Evolutionary conservation across 2,888 invertebrate species (phyloP).

Genomic region (Hedya salicella): DNA sequence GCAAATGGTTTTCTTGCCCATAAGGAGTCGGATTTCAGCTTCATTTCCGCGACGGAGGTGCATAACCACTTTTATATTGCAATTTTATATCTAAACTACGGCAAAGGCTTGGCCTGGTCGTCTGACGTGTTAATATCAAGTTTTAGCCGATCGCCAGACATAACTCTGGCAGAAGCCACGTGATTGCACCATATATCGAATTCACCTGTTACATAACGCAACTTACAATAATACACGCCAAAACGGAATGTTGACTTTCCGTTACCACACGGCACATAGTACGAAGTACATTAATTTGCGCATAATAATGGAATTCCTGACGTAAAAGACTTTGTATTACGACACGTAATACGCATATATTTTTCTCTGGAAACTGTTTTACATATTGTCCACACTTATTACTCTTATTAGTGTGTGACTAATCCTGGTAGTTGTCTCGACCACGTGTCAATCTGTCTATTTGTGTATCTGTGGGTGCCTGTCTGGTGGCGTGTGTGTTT

Average conservation of each 20-base stretch:
- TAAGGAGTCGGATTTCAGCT: slow-evolving; percentile 14
- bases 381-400: slow-evolving; percentile 13
- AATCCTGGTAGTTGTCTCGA: slow-evolving; percentile 6
- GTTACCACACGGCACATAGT: slow-evolving; percentile 4
- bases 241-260: background rate
- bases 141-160: background rate
- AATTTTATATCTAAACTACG: background rate
- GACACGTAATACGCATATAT: slow-evolving; percentile 11
- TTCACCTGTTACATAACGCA: background rate
- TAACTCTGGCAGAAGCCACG: background rate
- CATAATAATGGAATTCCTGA: slow-evolving; percentile 24
- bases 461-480: slow-evolving; percentile 20
- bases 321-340: slow-evolving; percentile 5
- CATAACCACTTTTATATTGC: too few relatives aligned
- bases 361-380: slow-evolving; percentile 6
- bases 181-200: background rate
- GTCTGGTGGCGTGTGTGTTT: slow-evolving; percentile 8
- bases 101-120: background rate
- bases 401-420: slow-evolving; percentile 21
- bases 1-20: slow-evolving; percentile 13
- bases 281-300: slow-evolving; percentile 6
- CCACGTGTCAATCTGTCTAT: slow-evolving; percentile 27
- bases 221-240: too few relatives aligned
- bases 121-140: background rate
- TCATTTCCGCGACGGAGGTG: slow-evolving; percentile 3